Evolutionary conservation across 2,797 vertebrate species (phyloP), one percentile per base, ranked within the genome.

Genomic region (Enteromius anoplus): DNA sequence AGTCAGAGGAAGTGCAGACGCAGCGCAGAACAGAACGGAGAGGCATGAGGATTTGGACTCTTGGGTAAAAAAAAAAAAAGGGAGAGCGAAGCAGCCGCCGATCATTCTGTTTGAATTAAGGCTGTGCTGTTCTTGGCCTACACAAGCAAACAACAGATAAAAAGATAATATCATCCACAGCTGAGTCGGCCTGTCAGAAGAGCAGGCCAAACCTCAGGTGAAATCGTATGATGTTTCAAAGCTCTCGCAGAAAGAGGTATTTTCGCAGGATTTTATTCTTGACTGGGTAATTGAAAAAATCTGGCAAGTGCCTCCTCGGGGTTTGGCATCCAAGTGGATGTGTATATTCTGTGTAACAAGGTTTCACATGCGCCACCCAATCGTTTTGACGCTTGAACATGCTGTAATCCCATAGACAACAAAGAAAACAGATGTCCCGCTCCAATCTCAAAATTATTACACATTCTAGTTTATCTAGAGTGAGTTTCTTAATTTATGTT

Each of bases 161-260:
- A 85, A 88, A 81, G 84, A 85, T 78, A 86, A 86, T 64, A 81
- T 75, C 73, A 70, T 73, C 79, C 84, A 78, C 76, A 85, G 80
- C 71, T 51, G 34, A 86, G 83, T 34, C 81, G 78, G 86, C 77
- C 51, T 58, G 55, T 88, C 65, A 66, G 87, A 85, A 85, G 85
- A 53, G 55, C 29, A 1, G n/a, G 81, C 84, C 84, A 87, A 86
- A 86, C 68, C 81, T 73, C 81, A 79, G 84, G 78, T 66, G 68
- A 81, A 84, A 80, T 17, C 42, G 37, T 80, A 55, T 84, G 82
- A 85, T 53, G 75, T 87, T 85, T 85, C 87, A 88, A 88, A 84
- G 80, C 80, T 69, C 45, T 15, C 11, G 23, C 51, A 82, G 76
- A 65, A 84, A 62, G 37, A 26, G 55, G 68, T 58, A 72, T 58